These are phyloP conservation scores for Melangyna quadrimaculata DNA, from an alignment of 2,888 invertebrate species.

Conservation along the genomic window DNA sequence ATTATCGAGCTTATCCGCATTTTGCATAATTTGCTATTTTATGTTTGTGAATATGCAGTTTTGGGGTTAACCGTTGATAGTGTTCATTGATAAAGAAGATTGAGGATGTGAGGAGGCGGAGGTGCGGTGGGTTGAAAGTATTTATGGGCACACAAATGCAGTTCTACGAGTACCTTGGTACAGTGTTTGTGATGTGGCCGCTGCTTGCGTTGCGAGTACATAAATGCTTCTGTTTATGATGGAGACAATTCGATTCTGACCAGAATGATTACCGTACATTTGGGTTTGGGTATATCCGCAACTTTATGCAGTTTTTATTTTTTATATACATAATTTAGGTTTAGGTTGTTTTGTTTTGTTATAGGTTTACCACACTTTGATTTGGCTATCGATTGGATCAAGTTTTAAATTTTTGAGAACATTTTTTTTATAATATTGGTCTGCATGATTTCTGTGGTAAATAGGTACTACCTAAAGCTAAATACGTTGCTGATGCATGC, in stretches of 20 bases:
- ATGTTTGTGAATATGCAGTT: constrained; percentile 58
- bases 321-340: neutral
- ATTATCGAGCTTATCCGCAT: constrained; percentile 73
- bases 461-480: no score
- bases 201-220: no score
- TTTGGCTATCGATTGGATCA: neutral
- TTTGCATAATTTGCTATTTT: constrained; percentile 73
- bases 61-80: constrained; percentile 56
- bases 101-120: neutral
- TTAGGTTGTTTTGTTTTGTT: neutral
- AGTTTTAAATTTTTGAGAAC: no score
- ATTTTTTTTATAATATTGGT: no score
- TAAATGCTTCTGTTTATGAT: constrained; percentile 51
- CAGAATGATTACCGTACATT: constrained; percentile 46
- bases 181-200: constrained; percentile 4
- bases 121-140: neutral
- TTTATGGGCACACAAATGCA: neutral
- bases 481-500: no score
- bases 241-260: constrained; percentile 44
- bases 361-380: neutral
- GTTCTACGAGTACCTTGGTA: neutral
- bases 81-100: constrained; percentile 41
- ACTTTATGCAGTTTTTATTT: constrained; percentile 7
- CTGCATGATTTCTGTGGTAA: no score
- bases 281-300: constrained; percentile 12